Conservation (phyloP, 1,140 invertebrate genomes). For the Euwallacea fornicatus region DNA sequence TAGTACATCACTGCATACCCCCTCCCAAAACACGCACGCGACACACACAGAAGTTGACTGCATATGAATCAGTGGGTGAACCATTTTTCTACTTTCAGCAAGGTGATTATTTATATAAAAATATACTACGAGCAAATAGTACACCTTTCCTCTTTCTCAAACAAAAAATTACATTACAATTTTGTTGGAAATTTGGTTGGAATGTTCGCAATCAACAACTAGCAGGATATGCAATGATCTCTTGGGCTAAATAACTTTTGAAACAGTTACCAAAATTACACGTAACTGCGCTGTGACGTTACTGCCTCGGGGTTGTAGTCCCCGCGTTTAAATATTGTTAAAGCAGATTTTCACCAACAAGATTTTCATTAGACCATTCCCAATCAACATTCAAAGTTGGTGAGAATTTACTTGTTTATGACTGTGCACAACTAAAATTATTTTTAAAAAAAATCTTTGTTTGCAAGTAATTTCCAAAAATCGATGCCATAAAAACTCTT, state of each 20-base stretch:
- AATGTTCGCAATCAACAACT: background rate
- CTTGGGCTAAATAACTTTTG: constrained; percentile 44
- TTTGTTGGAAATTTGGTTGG: background rate
- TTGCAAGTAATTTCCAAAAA: too few relatives aligned
- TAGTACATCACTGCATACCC: constrained; percentile 19
- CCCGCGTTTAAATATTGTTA: too few relatives aligned
- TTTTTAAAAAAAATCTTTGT: too few relatives aligned
- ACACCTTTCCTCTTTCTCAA: constrained; percentile 40
- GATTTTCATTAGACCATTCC: background rate
- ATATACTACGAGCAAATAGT: constrained; percentile 51
- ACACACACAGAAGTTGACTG: too few relatives aligned
- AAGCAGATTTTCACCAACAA: constrained; percentile 40
- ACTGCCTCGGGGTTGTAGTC: constrained; percentile 13
- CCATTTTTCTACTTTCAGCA: constrained; percentile 48
- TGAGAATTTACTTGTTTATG: too few relatives aligned
- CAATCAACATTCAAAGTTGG: too few relatives aligned
- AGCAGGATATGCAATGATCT: constrained; percentile 36
- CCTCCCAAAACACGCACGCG: too few relatives aligned
- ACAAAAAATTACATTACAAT: background rate
- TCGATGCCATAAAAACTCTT: too few relatives aligned
- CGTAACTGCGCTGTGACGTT: constrained; percentile 47
- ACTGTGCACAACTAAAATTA: too few relatives aligned
- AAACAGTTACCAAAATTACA: constrained; percentile 50
- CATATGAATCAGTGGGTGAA: constrained; percentile 41
- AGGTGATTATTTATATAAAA: constrained; percentile 46